Conservation (phyloP, 2,888 invertebrate species). For the Stenolophus ochropezus region DNA sequence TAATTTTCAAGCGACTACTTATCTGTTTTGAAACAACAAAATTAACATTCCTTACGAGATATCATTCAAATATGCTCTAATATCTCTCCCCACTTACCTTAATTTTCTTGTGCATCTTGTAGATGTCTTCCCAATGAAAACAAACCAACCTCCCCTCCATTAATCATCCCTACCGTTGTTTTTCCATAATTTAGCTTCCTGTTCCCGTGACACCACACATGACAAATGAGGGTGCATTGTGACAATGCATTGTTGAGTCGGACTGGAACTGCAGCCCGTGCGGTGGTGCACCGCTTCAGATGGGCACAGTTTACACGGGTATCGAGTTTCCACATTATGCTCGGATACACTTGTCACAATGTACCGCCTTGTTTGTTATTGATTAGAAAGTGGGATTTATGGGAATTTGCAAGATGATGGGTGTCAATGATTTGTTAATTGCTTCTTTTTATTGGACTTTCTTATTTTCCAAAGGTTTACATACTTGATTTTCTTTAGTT, state of each 20-base stretch:
- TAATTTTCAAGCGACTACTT: too few species aligned
- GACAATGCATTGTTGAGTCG: not conserved
- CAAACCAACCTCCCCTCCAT: too few species aligned
- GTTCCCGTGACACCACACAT: not conserved
- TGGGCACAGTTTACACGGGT: slow-evolving; percentile 7
- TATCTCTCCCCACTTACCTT: too few species aligned
- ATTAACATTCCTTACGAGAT: too few species aligned
- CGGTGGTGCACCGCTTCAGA: not conserved
- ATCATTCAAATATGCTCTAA: too few species aligned
- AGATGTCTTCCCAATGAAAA: too few species aligned
- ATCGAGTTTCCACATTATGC: not conserved
- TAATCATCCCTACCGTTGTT: too few species aligned
- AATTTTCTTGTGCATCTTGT: too few species aligned
- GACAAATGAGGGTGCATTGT: slow-evolving; percentile 21
- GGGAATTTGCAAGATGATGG: not conserved
- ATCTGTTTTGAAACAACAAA: too few species aligned
- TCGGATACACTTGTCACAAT: slow-evolving; percentile 2
- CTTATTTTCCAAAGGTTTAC: not conserved
- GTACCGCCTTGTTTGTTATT: not conserved
- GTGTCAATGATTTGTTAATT: not conserved
- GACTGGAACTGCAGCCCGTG: not conserved
- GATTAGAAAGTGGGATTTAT: not conserved
- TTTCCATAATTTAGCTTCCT: not conserved
- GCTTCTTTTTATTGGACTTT: not conserved
- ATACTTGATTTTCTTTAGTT: too few species aligned